Percentiles rank a stretch among this genome's conserved stretches.
Evolutionary conservation across 92 coral and sea anemone genomes (phyloP).

Genomic region (Metridium senile): DNA sequence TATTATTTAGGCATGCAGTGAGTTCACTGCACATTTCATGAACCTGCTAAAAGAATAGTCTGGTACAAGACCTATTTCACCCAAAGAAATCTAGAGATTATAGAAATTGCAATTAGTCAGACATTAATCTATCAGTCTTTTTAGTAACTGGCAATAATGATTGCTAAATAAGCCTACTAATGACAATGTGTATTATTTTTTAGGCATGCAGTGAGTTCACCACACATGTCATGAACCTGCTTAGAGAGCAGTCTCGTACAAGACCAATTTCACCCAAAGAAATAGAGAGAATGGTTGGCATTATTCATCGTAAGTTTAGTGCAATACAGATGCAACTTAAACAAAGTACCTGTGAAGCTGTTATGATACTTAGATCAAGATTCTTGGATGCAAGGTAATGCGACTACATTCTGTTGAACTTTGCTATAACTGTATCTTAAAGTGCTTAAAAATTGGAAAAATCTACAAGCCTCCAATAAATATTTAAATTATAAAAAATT

Average conservation of each 20-base stretch:
- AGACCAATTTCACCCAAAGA: constrained; percentile 98
- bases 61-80: too few species aligned
- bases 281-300: constrained; percentile 96
- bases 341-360: constrained; percentile 99
- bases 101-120: too few species aligned
- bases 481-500: too few species aligned
- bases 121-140: too few species aligned
- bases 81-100: too few species aligned
- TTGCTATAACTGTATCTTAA: too few species aligned
- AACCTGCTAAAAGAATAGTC: too few species aligned
- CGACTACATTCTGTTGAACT: background rate
- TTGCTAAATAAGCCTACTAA: too few species aligned
- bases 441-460: background rate
- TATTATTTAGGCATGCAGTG: constrained; percentile 83
- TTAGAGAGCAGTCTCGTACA: constrained; percentile 97
- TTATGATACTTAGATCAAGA: constrained; percentile 96
- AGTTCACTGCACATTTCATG: too few species aligned
- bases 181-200: too few species aligned
- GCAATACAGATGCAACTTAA: constrained; percentile 99
- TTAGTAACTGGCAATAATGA: too few species aligned
- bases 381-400: constrained; percentile 96
- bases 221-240: constrained; percentile 96
- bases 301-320: constrained; percentile 98
- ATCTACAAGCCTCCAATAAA: too few species aligned
- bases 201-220: constrained; percentile 99